Evolutionary conservation across 2,113 vertebrate species (phyloP).

Genomic region (Capreolus pygargus): DNA sequence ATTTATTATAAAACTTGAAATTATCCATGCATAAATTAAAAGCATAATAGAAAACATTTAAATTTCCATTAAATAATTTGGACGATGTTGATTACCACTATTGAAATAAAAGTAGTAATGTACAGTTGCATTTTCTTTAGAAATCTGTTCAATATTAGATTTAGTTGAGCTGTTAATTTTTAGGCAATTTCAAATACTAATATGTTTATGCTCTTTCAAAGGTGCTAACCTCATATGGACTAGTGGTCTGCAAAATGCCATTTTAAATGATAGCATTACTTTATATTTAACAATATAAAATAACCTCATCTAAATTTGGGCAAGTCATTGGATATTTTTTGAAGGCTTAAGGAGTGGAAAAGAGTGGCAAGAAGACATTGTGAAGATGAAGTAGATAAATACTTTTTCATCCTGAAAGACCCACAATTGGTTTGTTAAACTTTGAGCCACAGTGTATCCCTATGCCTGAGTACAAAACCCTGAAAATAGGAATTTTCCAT

Average conservation of each 20-base stretch:
- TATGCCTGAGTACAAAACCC: not conserved
- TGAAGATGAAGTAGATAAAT: not conserved
- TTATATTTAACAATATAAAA: constrained; percentile 19
- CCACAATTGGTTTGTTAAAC: not conserved
- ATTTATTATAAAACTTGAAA: not conserved
- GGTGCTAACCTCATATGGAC: not conserved
- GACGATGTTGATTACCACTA: not conserved
- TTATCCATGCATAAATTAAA: not conserved
- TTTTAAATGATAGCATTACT: constrained; percentile 22
- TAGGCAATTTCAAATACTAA: not conserved
- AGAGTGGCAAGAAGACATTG: not conserved
- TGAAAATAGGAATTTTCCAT: constrained; percentile 20
- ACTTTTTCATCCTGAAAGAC: constrained; percentile 11
- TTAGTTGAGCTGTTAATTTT: constrained; percentile 23
- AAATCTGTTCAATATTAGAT: not conserved
- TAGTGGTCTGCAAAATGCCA: constrained; percentile 36
- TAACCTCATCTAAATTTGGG: not conserved
- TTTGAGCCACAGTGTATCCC: constrained; percentile 42
- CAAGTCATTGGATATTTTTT: not conserved
- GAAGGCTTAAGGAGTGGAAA: not conserved
- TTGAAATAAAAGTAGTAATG: not conserved
- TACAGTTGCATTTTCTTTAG: not conserved
- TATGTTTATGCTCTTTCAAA: not conserved
- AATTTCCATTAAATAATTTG: not conserved
- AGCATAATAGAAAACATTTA: not conserved